These are phyloP conservation scores for Chelidonichthys spinosus DNA, from an alignment of 2,797 vertebrate genomes.

Conservation along the genomic window DNA sequence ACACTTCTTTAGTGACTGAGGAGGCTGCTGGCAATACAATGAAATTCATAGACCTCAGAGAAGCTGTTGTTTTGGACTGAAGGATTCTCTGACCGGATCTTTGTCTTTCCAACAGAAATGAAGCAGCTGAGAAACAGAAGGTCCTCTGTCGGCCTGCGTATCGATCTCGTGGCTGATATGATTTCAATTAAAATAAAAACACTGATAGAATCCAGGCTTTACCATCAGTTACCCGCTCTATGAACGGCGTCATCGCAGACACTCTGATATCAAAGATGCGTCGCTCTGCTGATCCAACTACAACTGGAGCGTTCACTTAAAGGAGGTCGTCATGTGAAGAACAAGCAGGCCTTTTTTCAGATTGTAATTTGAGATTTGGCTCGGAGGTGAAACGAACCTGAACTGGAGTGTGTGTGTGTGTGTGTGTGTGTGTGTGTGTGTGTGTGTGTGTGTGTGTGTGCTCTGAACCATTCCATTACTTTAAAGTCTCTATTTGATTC, in stretches of 20 bases:
- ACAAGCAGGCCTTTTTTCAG: conserved; percentile 60
- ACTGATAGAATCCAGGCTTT: background rate
- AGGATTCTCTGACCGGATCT: no score
- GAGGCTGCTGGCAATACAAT: no score
- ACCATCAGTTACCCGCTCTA: rapidly evolving
- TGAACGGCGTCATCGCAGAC: conserved; percentile 43
- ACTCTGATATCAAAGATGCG: conserved; percentile 49
- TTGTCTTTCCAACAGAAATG: no score
- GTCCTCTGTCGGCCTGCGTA: no score
- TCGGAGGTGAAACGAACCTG: conserved; percentile 70
- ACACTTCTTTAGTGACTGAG: background rate
- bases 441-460: conserved; percentile 25
- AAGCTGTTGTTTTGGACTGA: no score
- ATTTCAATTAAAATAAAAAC: no score
- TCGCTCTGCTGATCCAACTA: conserved; percentile 35
- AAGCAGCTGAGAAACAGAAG: no score
- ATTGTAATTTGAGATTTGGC: conserved; percentile 73
- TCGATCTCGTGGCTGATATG: no score
- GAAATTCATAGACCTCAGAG: no score
- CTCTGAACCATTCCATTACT: conserved; percentile 71
- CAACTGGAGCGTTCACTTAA: conserved; percentile 62
- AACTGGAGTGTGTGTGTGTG: conserved; percentile 45
- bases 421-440: conserved; percentile 18
- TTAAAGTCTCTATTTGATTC: conserved; percentile 57
- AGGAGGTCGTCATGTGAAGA: conserved; percentile 63